Base-by-base conservation (phyloP, 2,888 invertebrate species). In the Heliconius ismenius region DNA sequence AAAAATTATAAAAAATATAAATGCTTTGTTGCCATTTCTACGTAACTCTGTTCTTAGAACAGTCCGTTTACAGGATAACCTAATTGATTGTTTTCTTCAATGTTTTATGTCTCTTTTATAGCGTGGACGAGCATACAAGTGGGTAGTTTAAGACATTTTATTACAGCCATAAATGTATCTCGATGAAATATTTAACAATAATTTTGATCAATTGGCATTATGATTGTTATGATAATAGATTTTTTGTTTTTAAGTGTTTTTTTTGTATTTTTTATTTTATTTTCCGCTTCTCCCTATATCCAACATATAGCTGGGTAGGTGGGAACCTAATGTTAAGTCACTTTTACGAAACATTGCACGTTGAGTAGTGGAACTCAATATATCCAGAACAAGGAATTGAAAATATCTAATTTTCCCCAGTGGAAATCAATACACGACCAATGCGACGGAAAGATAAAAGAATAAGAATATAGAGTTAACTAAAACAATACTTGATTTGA, bases 11-110 rank as follows among this genome's bases (percentile, higher is more conserved):
- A 28, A 2, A 32, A 64, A 18, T 10, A 10, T 0, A 36, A 36
- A n/a, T 13, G 21, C 6, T 4, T 15, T 72, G 3, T 26, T 62
- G 21, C 62, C 43, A 73, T 73, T 73, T 73, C 62, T 24, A 60
- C 6, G 26, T 24, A 24, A 4, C 18, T 4, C 60, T 62, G 21
- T 73, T 73, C 73, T 73, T 70, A 58, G 82, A 80, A 83, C 84
- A 83, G 84, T 83, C 80, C 83, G 81, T 83, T 84, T 84, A 82
- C 83, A 79, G 80, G 81, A 72, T 79, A 64, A 79, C 83, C 84
- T 86, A 87, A 87, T 86, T 84, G 87, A 86, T 85, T 84, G 84
- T 82, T 79, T 82, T 81, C 74, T 79, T 79, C 74, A 75, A 72
- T 78, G 68, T 72, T 75, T 79, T 76, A 79, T 76, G 75, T 77